These are phyloP conservation scores for Neotragus moschatus DNA, from an alignment of 2,113 vertebrate species.

Conservation along the genomic window DNA sequence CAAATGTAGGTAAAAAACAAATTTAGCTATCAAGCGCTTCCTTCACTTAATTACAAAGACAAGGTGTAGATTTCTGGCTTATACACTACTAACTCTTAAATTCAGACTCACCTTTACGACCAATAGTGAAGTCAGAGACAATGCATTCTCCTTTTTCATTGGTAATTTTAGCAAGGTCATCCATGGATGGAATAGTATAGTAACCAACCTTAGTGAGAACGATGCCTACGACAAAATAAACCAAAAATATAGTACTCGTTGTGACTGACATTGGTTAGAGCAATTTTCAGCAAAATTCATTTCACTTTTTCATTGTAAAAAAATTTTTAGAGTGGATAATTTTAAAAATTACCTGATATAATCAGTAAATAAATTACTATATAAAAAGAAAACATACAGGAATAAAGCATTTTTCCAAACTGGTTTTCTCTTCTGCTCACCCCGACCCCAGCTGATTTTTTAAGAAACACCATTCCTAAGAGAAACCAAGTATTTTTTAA, in stretches of 20 bases:
- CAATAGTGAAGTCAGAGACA: constrained; percentile 93
- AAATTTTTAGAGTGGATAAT: neutral
- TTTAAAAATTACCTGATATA: neutral
- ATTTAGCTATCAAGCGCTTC: neutral
- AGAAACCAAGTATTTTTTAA: neutral
- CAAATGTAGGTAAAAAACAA: neutral
- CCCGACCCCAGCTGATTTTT: neutral
- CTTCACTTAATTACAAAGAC: constrained; percentile 2
- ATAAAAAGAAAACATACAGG: neutral
- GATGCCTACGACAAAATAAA: constrained; percentile 82
- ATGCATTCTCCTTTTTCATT: constrained; percentile 88
- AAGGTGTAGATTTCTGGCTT: neutral
- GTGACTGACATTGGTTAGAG: neutral
- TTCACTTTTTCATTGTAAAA: neutral
- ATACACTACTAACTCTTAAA: neutral
- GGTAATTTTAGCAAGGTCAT: constrained; percentile 88
- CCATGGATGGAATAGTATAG: constrained; percentile 95
- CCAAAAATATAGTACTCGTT: neutral
- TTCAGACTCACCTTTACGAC: constrained; percentile 88
- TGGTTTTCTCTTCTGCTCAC: neutral
- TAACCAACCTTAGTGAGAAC: constrained; percentile 90
- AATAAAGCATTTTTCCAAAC: neutral
- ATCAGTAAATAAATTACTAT: neutral
- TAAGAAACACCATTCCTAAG: neutral
- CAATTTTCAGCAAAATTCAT: neutral